Evolutionary conservation across 2,113 vertebrate species (phyloP), one percentile per base, ranked within the genome.

Genomic region (Cottus gobio): DNA sequence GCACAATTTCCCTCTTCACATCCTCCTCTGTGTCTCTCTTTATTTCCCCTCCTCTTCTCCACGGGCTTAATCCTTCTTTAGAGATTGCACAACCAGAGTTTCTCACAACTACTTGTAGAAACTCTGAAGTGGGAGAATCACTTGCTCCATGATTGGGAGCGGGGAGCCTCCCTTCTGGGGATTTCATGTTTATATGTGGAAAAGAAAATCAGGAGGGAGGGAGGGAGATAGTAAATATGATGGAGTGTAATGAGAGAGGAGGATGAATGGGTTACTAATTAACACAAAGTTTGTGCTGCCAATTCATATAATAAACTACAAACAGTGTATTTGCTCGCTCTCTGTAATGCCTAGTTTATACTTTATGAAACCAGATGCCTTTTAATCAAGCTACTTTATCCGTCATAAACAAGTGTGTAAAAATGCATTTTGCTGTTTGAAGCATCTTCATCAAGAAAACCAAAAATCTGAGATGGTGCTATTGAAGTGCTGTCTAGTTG

Each of bases 1-100:
- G 91, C 86, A 92, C 90, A 93, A 91, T 86, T 88, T 89, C 83
- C 89, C 85, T 87, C 90, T 80, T 90, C 85, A 86, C 88, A 88
- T 87, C 85, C 80, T 77, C 72, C 83, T 82, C 76, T 79, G 77
- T 86, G 84, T 82, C 77, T 79, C 77, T 86, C 88, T 85, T 84
- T 74, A 71, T 79, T 30, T 85, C 73, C 75, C 74, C 75, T 79
- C 84, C 76, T 80, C 85, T 77, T 79, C 84, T 87, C 70, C 64
- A 69, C 81, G 80, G 86, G 65, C 83, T 85, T 94, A 91, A 93
- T 91, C 92, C 90, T 77, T 67, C 68, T 87, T 91, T 85, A 85
- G 74, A 90, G 90, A 90, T 90, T 92, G 85, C 90, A 75, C 80
- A 89, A 89, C 89, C 70, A 79, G 76, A 57, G 67, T 87, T 87